These are phyloP conservation scores for Teinopalpus imperialis DNA, from an alignment of 2,888 invertebrate genomes.

Conservation along the genomic window DNA sequence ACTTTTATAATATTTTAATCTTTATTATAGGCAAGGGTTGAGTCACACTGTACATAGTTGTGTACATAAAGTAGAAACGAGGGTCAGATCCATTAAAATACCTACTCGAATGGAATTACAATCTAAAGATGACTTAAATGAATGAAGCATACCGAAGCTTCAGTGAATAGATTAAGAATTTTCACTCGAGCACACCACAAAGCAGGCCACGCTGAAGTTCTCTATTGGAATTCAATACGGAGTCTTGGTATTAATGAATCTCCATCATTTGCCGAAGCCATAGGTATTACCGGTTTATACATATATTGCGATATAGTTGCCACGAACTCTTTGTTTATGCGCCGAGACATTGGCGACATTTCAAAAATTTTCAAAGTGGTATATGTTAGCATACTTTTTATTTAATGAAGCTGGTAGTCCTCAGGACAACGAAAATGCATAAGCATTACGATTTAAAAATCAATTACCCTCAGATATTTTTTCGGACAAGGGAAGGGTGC, in stretches of 20 bases:
- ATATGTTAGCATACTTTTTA: too few species aligned
- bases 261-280: slow-evolving; percentile 5
- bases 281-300: background rate
- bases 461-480: too few species aligned
- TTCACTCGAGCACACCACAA: slow-evolving; percentile 23
- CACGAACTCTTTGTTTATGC: background rate
- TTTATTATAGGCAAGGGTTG: too few species aligned
- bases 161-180: slow-evolving; percentile 23
- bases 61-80: background rate
- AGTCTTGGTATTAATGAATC: slow-evolving; percentile 14
- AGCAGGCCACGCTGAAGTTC: slow-evolving; percentile 14
- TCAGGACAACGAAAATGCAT: too few species aligned
- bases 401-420: too few species aligned
- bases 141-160: slow-evolving; percentile 4
- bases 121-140: slow-evolving; percentile 8
- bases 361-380: too few species aligned
- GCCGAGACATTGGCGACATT: too few species aligned
- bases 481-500: too few species aligned
- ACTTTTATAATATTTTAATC: too few species aligned
- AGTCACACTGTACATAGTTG: too few species aligned
- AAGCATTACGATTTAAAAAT: too few species aligned
- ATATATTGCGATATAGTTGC: background rate
- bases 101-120: background rate
- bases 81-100: slow-evolving; percentile 1
- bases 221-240: slow-evolving; percentile 17